Conservation (phyloP, 2,888 invertebrate genomes). For the Acronicta aceris region DNA sequence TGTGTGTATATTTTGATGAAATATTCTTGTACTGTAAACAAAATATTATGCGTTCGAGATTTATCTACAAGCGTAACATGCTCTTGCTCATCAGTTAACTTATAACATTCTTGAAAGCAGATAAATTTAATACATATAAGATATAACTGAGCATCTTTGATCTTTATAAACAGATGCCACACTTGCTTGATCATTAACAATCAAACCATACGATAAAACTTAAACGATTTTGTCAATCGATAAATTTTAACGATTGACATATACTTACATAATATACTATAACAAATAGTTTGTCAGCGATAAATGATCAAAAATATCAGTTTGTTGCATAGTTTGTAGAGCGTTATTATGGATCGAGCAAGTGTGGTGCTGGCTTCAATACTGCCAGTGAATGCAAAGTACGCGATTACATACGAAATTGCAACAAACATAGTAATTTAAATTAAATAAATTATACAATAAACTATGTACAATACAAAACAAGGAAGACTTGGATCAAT, state of each 20-base stretch:
- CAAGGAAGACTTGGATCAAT: conserved; percentile 12
- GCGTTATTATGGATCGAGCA: background rate
- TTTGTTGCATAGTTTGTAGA: background rate
- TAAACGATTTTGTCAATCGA: too few species aligned
- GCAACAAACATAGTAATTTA: conserved; percentile 15
- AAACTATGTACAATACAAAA: conserved; percentile 47
- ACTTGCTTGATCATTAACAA: background rate
- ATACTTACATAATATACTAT: too few species aligned
- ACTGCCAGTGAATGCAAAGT: too few species aligned
- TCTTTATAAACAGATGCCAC: background rate
- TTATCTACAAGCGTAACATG: background rate
- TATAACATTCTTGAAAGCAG: too few species aligned
- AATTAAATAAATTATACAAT: conserved; percentile 35
- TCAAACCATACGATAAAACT: too few species aligned
- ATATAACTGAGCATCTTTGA: background rate
- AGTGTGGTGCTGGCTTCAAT: background rate
- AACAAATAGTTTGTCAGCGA: too few species aligned
- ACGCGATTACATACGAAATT: conserved; percentile 4
- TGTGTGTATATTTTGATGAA: background rate
- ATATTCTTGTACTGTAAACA: background rate
- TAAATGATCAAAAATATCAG: too few species aligned
- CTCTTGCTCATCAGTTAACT: too few species aligned
- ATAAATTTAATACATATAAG: too few species aligned
- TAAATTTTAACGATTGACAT: too few species aligned
- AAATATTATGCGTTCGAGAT: conserved; percentile 4